Evolutionary conservation across 2,113 vertebrate genomes (phyloP), one percentile per base, ranked within the genome.

Genomic region (Clupea harengus): DNA sequence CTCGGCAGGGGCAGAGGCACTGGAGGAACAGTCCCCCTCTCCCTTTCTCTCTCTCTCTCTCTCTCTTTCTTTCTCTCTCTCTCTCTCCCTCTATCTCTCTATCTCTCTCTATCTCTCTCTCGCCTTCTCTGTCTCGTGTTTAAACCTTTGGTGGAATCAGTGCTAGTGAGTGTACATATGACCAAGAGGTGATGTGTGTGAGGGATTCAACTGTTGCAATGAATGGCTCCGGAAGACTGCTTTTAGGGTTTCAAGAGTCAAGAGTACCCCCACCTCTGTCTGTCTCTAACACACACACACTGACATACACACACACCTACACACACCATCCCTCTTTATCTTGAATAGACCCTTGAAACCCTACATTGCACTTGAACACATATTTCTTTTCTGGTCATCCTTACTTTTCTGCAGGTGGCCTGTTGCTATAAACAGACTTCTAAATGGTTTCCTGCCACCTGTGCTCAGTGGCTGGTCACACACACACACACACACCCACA

Each of bases 391-490:
- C 32, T 72, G n/a, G n/a, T 25, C 64, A 60, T 60, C 25, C 25
- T 11, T 10, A 72, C 9, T n/a, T 9, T 25, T 64, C 50, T 45
- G 25, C 64, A 72, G 64, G 64, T 72, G 64, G 64, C 64, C 64
- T 72, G 64, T 72, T 25, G 64, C 64, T 72, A 72, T 72, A 72
- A 72, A 72, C 64, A 25, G 25, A 72, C 64, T 28, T 72, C 15
- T 72, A 72, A 60, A 72, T n/a, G 7, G 25, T 72, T 72, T 72
- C 64, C 64, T 72, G 64, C 64, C 64, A 72, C 64, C 64, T 72
- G 64, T 25, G 25, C 64, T 72, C 81, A 72, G 17, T 28, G 64
- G 25, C 64, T 25, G 64, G 32, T 72, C 20, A 64, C 57, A 64
- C 20, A 22, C 18, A 64, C 20, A 20, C 20, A 6, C 18, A 20